phyloP scores from a whole-genome alignment of 23 tunicate genomes.

The Clavelina lepadiformis region DNA sequence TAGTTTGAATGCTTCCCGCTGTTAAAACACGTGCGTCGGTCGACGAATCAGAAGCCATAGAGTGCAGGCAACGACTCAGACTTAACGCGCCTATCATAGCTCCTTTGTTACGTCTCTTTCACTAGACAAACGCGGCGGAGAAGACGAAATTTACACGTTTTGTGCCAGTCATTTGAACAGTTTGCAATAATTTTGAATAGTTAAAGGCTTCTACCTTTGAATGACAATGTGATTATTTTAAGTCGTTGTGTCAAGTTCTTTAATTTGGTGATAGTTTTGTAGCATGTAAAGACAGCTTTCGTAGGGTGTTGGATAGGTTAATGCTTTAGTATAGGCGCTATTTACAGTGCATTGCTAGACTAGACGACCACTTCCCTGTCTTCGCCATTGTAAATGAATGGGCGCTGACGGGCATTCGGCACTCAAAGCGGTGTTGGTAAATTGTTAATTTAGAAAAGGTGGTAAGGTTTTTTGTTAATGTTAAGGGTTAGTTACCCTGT shows the following conservation, averaged over 20 bases:
- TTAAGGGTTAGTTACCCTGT: too few species aligned
- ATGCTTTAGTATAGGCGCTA: slow-evolving; percentile 44
- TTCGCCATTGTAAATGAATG: slow-evolving; percentile 33
- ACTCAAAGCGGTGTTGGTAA: too few species aligned
- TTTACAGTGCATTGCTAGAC: slow-evolving; percentile 47
- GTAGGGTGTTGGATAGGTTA: slow-evolving; percentile 14
- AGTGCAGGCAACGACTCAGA: neutral
- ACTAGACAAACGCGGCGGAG: slow-evolving; percentile 50
- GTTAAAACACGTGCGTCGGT: slow-evolving; percentile 58
- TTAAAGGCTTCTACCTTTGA: neutral
- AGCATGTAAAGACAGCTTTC: neutral
- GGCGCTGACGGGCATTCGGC: too few species aligned
- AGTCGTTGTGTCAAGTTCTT: too few species aligned
- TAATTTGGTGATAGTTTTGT: slow-evolving; percentile 1
- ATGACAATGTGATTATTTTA: neutral
- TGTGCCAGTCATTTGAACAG: slow-evolving; percentile 1
- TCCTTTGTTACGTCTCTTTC: slow-evolving; percentile 82
- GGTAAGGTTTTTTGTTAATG: too few species aligned
- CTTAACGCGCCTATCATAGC: slow-evolving; percentile 34
- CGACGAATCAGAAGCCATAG: slow-evolving; percentile 64
- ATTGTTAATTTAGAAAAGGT: too few species aligned
- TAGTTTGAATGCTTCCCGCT: slow-evolving; percentile 84
- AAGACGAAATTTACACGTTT: slow-evolving; percentile 39
- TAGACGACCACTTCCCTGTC: too few species aligned
- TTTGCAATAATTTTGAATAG: neutral